Conservation (phyloP, 2,888 invertebrate genomes). For the Cantharis lateralis region DNA sequence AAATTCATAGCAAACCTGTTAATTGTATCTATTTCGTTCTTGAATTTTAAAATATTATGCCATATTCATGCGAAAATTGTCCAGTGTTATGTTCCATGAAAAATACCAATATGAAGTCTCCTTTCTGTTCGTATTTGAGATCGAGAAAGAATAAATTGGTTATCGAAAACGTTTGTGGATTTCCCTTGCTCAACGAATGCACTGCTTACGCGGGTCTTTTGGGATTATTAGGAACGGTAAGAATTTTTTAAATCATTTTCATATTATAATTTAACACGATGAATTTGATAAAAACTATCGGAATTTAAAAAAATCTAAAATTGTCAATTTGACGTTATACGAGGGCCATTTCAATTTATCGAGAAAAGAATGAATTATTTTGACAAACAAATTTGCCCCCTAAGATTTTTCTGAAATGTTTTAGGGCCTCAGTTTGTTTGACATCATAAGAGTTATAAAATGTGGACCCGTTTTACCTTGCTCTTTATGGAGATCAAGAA, state of each 20-base stretch:
- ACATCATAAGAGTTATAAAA: slow-evolving; percentile 48
- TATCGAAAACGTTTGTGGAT: slow-evolving; percentile 39
- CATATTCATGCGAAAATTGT: neutral
- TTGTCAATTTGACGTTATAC: neutral
- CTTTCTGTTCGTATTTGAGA: slow-evolving; percentile 21
- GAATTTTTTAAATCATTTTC: slow-evolving; percentile 11
- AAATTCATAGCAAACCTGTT: slow-evolving; percentile 7
- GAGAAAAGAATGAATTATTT: neutral
- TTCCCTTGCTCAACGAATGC: slow-evolving; percentile 43
- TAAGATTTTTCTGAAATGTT: slow-evolving; percentile 1
- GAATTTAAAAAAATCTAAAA: neutral
- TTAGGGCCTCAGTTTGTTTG: slow-evolving; percentile 48
- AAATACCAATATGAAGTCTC: neutral
- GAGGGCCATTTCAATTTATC: neutral
- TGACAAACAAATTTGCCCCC: no score
- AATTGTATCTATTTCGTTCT: neutral
- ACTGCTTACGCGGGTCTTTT: slow-evolving; percentile 46
- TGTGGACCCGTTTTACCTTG: slow-evolving; percentile 47
- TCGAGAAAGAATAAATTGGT: slow-evolving; percentile 40
- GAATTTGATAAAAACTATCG: neutral
- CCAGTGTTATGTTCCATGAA: neutral
- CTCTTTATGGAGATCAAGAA: slow-evolving; percentile 43
- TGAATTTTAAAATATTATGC: neutral
- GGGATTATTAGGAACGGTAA: slow-evolving; percentile 51
- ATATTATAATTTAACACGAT: neutral